Evolutionary conservation across 2,797 vertebrate genomes (phyloP).

Genomic region (Mormyrus proboscirostris): DNA sequence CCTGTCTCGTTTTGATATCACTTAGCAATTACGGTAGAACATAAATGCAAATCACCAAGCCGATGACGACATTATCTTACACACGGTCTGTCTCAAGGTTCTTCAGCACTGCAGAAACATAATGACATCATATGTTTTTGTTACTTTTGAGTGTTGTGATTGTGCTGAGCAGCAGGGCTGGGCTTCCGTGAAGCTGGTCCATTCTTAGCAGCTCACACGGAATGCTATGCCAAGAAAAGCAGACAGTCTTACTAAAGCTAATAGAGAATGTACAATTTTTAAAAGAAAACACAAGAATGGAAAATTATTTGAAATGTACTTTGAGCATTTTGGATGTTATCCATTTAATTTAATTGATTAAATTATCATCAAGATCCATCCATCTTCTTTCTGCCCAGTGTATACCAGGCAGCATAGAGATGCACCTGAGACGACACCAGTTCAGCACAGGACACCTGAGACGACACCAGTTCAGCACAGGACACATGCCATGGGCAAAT

Average conservation of each 20-base stretch:
- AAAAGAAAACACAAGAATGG: background rate
- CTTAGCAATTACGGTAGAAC: background rate
- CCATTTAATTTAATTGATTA: background rate
- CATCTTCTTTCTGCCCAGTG: background rate
- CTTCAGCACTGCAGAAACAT: background rate
- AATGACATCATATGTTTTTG: constrained; percentile 2
- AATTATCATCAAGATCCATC: background rate
- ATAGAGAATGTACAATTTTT: background rate
- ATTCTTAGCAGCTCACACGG: background rate
- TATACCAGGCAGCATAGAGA: background rate
- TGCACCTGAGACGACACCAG: too few species aligned
- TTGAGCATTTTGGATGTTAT: background rate
- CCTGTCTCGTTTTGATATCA: background rate
- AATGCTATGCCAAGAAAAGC: background rate
- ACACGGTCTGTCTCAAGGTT: background rate
- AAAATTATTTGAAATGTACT: background rate
- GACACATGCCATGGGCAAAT: background rate
- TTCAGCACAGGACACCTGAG: background rate
- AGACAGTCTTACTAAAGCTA: background rate
- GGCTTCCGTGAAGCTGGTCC: background rate
- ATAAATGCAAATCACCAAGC: background rate
- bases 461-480: background rate
- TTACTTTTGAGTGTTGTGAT: background rate
- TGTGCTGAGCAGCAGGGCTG: background rate
- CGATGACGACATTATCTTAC: background rate